These are phyloP conservation scores for Chelonia mydas DNA, from an alignment of 2,797 vertebrate genomes.

Conservation along the genomic window DNA sequence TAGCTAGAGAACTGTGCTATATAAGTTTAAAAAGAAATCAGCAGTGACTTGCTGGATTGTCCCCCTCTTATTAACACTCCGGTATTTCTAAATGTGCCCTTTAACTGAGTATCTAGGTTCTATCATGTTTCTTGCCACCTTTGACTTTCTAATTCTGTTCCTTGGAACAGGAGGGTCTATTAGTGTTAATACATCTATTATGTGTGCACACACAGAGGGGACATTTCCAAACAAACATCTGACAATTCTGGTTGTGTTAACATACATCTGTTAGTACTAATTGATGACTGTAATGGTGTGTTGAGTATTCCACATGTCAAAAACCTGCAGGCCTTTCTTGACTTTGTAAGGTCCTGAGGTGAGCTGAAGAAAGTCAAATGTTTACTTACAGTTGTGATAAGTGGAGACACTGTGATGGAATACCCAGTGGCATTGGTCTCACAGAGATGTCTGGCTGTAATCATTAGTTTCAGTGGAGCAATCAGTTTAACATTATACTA, in stretches of 20 bases:
- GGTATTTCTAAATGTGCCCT: background rate
- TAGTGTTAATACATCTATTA: background rate
- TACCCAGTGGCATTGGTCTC: background rate
- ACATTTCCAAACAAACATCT: fast-evolving
- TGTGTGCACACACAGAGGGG: fast-evolving
- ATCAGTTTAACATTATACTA: background rate
- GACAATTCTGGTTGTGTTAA: background rate
- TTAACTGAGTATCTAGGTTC: background rate
- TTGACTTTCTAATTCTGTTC: background rate
- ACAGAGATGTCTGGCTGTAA: background rate
- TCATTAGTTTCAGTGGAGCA: background rate
- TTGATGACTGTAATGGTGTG: background rate
- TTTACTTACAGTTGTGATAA: conserved; percentile 18
- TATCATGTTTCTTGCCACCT: fast-evolving
- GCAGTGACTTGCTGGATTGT: fast-evolving
- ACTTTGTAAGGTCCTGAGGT: background rate
- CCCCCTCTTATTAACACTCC: background rate
- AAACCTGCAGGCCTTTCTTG: background rate
- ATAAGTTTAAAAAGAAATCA: background rate
- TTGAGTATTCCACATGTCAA: background rate
- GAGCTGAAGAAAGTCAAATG: background rate
- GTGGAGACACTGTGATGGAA: background rate
- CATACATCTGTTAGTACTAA: fast-evolving
- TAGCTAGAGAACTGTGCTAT: background rate
- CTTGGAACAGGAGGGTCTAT: background rate